Evolutionary conservation across 2,113 vertebrate genomes (phyloP).

Genomic region (Ceyx margarethae): DNA sequence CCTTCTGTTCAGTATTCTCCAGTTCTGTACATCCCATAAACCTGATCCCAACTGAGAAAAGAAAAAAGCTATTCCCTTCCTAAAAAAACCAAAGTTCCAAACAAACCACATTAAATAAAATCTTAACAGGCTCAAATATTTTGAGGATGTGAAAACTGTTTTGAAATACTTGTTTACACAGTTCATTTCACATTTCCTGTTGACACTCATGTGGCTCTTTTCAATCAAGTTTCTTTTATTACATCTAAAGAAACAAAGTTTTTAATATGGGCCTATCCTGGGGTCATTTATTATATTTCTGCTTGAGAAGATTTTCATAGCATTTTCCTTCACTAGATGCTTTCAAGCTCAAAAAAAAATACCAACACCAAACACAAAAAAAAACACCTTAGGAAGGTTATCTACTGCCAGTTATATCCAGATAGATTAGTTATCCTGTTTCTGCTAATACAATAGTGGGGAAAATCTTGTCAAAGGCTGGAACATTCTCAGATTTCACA

Average conservation of each 20-base stretch:
- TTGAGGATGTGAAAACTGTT: neutral
- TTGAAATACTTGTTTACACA: neutral
- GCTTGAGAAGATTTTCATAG: neutral
- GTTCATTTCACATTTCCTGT: neutral
- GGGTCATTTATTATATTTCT: neutral
- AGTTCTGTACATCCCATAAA: neutral
- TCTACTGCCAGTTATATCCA: neutral
- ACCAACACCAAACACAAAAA: neutral
- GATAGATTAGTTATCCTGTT: neutral
- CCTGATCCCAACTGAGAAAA: neutral
- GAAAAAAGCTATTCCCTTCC: neutral
- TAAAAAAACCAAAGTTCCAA: neutral
- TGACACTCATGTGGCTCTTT: neutral
- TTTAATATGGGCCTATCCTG: neutral
- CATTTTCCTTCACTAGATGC: neutral
- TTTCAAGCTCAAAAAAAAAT: neutral
- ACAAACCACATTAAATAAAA: neutral
- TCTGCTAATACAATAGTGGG: conserved; percentile 6
- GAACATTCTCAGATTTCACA: neutral
- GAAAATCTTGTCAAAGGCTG: conserved; percentile 12
- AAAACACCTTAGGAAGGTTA: neutral
- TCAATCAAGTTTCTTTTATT: neutral
- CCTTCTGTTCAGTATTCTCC: neutral
- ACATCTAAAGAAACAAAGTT: neutral
- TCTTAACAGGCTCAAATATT: neutral